phyloP scores from a whole-genome alignment of 2,797 vertebrate species.

The Eospalax fontanierii region DNA sequence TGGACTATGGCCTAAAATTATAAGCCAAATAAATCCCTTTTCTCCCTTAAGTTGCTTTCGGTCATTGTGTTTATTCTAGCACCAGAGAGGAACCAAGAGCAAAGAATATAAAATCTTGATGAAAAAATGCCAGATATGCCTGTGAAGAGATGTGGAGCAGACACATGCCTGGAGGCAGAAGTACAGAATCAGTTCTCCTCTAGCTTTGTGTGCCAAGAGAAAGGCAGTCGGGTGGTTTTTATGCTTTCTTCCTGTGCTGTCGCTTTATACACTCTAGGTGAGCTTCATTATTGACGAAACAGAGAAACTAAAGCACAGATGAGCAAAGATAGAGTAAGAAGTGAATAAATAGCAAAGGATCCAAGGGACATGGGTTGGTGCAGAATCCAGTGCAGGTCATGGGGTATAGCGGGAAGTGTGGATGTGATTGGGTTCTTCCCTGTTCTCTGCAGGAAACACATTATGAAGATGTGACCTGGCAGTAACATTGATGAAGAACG shows the following conservation, averaged over 20 bases:
- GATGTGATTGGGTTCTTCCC: not conserved
- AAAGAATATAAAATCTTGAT: not conserved
- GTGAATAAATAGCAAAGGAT: not conserved
- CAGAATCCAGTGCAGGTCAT: not conserved
- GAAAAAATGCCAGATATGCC: not conserved
- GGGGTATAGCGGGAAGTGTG: not conserved
- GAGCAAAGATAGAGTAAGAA: not conserved
- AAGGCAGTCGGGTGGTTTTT: not conserved
- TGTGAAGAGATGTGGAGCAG: not conserved
- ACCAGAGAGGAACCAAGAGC: not conserved
- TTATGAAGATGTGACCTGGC: not conserved
- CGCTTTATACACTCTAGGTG: not conserved
- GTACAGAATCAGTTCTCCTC: not conserved
- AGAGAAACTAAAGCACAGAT: not conserved
- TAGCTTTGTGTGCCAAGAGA: not conserved
- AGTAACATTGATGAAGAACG: not conserved
- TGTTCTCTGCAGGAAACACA: not conserved
- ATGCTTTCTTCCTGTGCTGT: not conserved
- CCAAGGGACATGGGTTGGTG: not conserved
- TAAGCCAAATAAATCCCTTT: not conserved
- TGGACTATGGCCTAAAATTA: not conserved
- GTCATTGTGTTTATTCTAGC: not conserved
- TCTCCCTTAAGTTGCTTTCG: not conserved
- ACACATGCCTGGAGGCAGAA: accelerated
- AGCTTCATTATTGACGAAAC: not conserved